These are phyloP conservation scores for Aradophagus sp. DNA, from an alignment of 1,140 invertebrate genomes.

Conservation along the genomic window DNA sequence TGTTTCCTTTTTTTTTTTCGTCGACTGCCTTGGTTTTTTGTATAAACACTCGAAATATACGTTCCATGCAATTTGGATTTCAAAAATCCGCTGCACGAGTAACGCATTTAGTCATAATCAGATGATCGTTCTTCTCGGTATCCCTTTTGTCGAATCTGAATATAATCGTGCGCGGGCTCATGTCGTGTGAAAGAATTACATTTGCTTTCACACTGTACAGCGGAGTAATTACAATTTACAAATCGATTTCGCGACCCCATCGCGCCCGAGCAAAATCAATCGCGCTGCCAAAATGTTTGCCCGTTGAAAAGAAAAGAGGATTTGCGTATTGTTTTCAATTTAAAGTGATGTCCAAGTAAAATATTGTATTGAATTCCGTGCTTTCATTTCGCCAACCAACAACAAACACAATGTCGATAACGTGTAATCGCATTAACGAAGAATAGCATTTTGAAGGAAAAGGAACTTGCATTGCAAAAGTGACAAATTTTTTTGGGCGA, in stretches of 20 bases:
- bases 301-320: slow-evolving; percentile 54
- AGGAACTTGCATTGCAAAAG: no score
- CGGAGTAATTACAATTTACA: slow-evolving; percentile 56
- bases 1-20: no score
- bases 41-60: no score
- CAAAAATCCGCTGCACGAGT: slow-evolving; percentile 16
- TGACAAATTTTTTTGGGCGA: no score
- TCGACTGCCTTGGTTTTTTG: no score
- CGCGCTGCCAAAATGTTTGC: slow-evolving; percentile 38
- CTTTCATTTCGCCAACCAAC: slow-evolving; percentile 12
- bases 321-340: slow-evolving; percentile 47
- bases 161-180: slow-evolving; percentile 35
- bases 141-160: slow-evolving; percentile 29
- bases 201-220: slow-evolving; percentile 51
- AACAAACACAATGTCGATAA: neutral
- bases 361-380: slow-evolving; percentile 24
- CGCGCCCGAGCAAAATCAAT: slow-evolving; percentile 50
- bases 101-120: slow-evolving; percentile 36
- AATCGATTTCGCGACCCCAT: slow-evolving; percentile 50
- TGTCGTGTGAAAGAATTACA: slow-evolving; percentile 55
- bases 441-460: no score
- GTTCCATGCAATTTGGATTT: slow-evolving; percentile 23
- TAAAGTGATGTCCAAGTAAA: slow-evolving; percentile 29
- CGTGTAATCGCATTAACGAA: neutral
- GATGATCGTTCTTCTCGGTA: slow-evolving; percentile 39